Percentiles rank a stretch among this genome's conserved stretches.
Conservation (phyloP, 2,797 vertebrate genomes). For the Squalus acanthias region DNA sequence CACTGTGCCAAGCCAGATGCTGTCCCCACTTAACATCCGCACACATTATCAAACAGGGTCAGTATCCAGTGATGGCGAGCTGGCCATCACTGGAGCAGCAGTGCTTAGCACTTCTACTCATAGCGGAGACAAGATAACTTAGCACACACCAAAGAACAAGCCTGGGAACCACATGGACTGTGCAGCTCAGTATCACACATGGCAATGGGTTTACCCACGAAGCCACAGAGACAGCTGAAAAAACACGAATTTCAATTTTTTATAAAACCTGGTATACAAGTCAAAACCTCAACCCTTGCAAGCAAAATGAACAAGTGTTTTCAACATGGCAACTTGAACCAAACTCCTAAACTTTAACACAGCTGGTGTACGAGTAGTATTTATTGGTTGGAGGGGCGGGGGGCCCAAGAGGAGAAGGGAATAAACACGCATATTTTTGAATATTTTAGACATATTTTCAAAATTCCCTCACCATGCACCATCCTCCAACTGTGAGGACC, state of each 20-base stretch:
- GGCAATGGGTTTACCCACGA: background rate
- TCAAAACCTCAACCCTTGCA: background rate
- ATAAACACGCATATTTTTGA: background rate
- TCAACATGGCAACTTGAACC: background rate
- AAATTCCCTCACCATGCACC: background rate
- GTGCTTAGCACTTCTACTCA: background rate
- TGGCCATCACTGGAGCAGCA: background rate
- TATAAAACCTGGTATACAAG: background rate
- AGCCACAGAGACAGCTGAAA: background rate
- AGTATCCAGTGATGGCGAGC: background rate
- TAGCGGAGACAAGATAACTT: background rate
- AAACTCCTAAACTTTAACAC: background rate
- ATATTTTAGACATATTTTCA: background rate
- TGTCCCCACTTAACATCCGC: background rate
- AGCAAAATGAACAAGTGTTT: background rate
- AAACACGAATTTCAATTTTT: background rate
- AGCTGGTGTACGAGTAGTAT: background rate
- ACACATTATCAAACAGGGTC: background rate
- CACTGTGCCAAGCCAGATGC: background rate
- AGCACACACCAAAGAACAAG: background rate
- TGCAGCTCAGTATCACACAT: background rate
- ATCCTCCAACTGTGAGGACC: background rate
- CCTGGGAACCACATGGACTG: no score
- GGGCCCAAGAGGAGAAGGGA: background rate
- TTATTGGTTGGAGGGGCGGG: background rate